Evolutionary conservation across 2,113 vertebrate genomes (phyloP).

Genomic region (Prunella himalayana): DNA sequence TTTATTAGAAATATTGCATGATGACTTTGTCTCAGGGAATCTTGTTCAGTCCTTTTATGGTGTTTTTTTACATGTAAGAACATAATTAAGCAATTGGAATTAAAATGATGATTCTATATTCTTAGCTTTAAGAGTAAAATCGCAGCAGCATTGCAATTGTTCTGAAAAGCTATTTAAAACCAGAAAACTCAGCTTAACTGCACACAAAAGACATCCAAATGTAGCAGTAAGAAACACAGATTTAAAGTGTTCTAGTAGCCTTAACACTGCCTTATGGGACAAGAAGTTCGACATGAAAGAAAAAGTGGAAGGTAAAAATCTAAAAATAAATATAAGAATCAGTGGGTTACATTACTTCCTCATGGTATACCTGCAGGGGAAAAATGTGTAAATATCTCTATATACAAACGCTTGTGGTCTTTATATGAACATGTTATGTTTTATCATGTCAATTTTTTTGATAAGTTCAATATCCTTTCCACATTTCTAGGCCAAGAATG

Average conservation of each 20-base stretch:
- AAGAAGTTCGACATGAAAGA: neutral
- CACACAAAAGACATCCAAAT: neutral
- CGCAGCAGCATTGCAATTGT: neutral
- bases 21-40: neutral
- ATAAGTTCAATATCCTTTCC: neutral
- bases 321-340: neutral
- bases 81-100: neutral
- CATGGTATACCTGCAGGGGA: neutral
- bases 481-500: neutral
- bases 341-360: neutral
- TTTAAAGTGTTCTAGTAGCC: neutral
- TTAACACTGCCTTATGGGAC: neutral
- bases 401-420: neutral
- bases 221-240: neutral
- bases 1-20: neutral
- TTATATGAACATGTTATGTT: neutral
- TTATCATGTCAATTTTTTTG: neutral
- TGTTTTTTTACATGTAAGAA: neutral
- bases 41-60: neutral
- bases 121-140: neutral
- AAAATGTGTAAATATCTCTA: neutral
- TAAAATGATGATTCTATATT: neutral
- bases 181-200: neutral
- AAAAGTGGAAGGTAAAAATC: neutral
- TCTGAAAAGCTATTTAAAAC: neutral